Evolutionary conservation across 2,113 vertebrate species (phyloP).

Genomic region (Corapipo altera): DNA sequence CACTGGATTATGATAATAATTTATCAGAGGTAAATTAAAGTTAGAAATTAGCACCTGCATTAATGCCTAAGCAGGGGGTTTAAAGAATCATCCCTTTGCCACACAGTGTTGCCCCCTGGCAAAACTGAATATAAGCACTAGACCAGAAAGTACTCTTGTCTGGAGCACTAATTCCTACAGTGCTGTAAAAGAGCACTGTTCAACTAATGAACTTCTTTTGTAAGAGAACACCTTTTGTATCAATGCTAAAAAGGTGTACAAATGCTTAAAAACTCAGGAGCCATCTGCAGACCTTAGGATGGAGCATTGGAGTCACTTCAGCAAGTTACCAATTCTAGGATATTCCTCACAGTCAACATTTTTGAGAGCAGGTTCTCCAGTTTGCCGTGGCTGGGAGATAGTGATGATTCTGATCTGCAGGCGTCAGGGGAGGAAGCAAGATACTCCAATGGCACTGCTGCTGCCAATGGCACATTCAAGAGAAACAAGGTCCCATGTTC

Average conservation of each 20-base stretch:
- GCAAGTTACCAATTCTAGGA: background rate
- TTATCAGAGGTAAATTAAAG: background rate
- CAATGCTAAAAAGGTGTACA: background rate
- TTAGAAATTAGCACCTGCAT: background rate
- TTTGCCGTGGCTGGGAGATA: background rate
- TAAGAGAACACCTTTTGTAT: background rate
- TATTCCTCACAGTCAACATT: background rate
- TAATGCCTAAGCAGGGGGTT: background rate
- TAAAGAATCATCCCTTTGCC: background rate
- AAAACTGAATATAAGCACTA: background rate
- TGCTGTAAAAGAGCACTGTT: background rate
- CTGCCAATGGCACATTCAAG: background rate
- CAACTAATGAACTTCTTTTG: background rate
- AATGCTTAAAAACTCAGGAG: background rate
- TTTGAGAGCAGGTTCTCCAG: background rate
- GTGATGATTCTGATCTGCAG: background rate
- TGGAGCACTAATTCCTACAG: background rate
- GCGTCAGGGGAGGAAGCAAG: background rate
- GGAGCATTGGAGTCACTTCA: background rate
- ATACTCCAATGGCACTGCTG: background rate
- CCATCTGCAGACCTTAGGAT: background rate
- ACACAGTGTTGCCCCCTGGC: background rate
- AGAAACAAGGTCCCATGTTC: rapidly evolving
- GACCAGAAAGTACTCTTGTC: background rate
- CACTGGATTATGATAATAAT: background rate